Conservation (phyloP, 2,888 invertebrate species). For the Chymomyza procnemis region DNA sequence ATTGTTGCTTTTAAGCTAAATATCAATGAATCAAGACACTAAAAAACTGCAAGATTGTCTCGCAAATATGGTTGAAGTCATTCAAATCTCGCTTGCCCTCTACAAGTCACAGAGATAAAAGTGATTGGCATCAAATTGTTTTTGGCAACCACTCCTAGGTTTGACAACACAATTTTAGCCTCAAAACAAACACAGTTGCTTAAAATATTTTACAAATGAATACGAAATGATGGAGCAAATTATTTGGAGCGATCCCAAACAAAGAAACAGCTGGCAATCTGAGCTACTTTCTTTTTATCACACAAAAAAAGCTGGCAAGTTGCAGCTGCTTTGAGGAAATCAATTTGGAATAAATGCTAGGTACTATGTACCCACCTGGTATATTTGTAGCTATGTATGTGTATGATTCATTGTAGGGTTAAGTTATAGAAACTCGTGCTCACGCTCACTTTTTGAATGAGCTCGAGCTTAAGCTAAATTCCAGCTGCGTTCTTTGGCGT, state of each 20-base stretch:
- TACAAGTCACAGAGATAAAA: neutral
- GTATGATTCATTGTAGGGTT: neutral
- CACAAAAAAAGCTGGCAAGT: neutral
- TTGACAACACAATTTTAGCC: too few relatives aligned
- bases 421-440: neutral
- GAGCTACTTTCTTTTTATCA: neutral
- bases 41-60: neutral
- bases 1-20: too few relatives aligned
- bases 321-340: slow-evolving; percentile 2
- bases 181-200: neutral
- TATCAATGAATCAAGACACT: too few relatives aligned
- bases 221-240: neutral
- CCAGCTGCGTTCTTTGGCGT: neutral
- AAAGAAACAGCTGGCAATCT: neutral
- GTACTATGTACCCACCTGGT: neutral
- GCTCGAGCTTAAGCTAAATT: neutral
- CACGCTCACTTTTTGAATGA: neutral
- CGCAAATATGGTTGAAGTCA: too few relatives aligned
- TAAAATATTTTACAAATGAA: neutral
- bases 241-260: neutral
- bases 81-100: neutral
- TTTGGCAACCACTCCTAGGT: too few relatives aligned
- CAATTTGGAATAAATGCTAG: neutral
- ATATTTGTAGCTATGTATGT: slow-evolving; percentile 11
- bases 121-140: neutral